Evolutionary conservation across 2,113 vertebrate species (phyloP).

Genomic region (Dissostichus mawsoni): DNA sequence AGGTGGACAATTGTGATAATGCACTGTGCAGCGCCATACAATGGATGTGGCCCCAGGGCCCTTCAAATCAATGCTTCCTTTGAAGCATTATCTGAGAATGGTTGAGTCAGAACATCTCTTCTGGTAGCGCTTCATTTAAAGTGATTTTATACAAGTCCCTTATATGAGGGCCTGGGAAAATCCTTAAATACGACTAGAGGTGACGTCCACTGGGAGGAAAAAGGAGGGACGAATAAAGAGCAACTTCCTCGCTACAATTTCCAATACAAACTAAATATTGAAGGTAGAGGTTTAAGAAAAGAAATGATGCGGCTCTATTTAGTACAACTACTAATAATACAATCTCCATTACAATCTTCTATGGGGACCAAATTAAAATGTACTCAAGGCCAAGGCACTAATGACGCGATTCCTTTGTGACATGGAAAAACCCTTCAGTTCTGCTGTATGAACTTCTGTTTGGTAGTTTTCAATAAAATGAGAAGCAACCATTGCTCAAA

Average conservation of each 20-base stretch:
- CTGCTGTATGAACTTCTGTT: neutral
- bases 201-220: neutral
- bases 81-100: slow-evolving; percentile 26
- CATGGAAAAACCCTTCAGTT: neutral
- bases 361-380: neutral
- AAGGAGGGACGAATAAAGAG: neutral
- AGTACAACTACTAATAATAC: neutral
- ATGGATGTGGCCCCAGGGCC: slow-evolving; percentile 16
- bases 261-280: neutral
- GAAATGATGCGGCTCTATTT: neutral
- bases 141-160: slow-evolving; percentile 25
- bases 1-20: slow-evolving; percentile 12
- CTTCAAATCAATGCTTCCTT: slow-evolving; percentile 32
- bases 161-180: slow-evolving; percentile 1
- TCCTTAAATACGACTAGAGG: slow-evolving; percentile 17
- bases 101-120: slow-evolving; percentile 24
- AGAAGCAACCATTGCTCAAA: neutral
- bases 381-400: neutral
- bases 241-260: neutral
- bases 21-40: slow-evolving; percentile 28
- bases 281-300: neutral
- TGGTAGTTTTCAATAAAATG: neutral
- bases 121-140: slow-evolving; percentile 17
- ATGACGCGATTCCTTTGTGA: neutral
- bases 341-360: neutral